These are phyloP conservation scores for Mola mola DNA, from an alignment of 2,113 vertebrate genomes.

Conservation along the genomic window DNA sequence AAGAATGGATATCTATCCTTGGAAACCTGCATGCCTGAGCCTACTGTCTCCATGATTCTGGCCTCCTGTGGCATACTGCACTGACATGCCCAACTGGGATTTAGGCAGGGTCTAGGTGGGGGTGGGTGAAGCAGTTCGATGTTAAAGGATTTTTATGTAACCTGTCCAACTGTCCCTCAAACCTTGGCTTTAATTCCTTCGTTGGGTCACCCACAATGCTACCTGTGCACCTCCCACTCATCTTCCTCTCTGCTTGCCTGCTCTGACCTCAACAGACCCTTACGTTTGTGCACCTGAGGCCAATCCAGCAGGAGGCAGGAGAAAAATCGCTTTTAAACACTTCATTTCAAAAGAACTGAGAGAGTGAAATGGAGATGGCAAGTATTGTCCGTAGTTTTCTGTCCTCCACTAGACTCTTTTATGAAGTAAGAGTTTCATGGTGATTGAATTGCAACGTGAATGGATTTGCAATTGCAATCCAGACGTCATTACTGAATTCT, in stretches of 20 bases:
- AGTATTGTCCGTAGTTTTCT: not conserved
- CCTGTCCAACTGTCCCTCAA: not conserved
- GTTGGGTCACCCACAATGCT: slow-evolving; percentile 13
- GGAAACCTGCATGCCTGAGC: slow-evolving; percentile 38
- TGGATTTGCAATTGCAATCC: slow-evolving; percentile 63
- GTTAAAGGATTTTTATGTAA: slow-evolving; percentile 29
- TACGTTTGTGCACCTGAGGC: slow-evolving; percentile 8
- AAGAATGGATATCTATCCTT: slow-evolving; percentile 26
- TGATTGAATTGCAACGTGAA: slow-evolving; percentile 61
- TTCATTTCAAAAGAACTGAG: slow-evolving; percentile 25
- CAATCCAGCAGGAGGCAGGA: not conserved
- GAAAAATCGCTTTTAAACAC: slow-evolving; percentile 8
- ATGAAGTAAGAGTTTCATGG: slow-evolving; percentile 27
- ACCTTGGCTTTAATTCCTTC: slow-evolving; percentile 14
- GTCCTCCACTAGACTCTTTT: not conserved
- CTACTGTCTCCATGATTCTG: not conserved
- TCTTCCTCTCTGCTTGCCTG: not conserved
- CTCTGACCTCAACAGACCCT: not conserved
- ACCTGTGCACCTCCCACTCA: not conserved
- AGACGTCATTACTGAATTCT: slow-evolving; percentile 28
- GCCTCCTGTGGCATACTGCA: slow-evolving; percentile 48
- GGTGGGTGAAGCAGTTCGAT: slow-evolving; percentile 20
- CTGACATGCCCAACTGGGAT: slow-evolving; percentile 33
- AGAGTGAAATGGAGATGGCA: slow-evolving; percentile 27
- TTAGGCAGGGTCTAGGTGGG: slow-evolving; percentile 6